Evolutionary conservation across 2,888 invertebrate genomes (phyloP).

Genomic region (Lithophane semibrunnea): DNA sequence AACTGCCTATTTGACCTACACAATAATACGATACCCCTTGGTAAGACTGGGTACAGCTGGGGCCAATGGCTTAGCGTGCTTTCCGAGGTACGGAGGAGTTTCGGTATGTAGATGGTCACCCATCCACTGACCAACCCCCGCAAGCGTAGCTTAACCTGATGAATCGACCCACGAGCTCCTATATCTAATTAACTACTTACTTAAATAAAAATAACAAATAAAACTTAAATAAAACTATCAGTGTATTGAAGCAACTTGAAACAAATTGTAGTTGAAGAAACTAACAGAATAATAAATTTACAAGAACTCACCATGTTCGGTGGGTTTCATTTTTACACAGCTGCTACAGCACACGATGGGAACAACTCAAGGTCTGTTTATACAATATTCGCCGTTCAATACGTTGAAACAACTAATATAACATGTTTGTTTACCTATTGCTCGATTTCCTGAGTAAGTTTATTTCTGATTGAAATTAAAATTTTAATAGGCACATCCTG

Average conservation of each 20-base stretch:
- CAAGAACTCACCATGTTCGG: slow-evolving; percentile 71
- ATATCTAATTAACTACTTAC: no score
- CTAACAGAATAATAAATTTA: not conserved
- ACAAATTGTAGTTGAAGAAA: not conserved
- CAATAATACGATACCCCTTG: no score
- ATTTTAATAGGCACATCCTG: not conserved
- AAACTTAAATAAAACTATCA: no score
- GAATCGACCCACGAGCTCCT: no score
- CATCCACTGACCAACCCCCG: no score
- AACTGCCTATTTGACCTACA: no score
- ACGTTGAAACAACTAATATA: slow-evolving; percentile 24
- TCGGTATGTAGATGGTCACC: no score
- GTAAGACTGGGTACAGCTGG: no score
- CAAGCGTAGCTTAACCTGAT: no score
- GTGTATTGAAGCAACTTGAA: not conserved
- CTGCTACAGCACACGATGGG: slow-evolving; percentile 41
- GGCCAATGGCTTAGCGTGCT: no score
- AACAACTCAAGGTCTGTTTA: slow-evolving; percentile 78
- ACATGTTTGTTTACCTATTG: slow-evolving; percentile 52
- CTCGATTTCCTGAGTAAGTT: slow-evolving; percentile 18
- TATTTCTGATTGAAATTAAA: slow-evolving; percentile 10
- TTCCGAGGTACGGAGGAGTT: no score
- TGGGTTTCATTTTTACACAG: slow-evolving; percentile 72
- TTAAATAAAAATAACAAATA: no score
- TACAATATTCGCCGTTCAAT: slow-evolving; percentile 57